A percentile compares a stretch with the other conserved stretches of the same genome.
These are phyloP conservation scores for Epinephelus moara DNA, from an alignment of 2,113 vertebrate genomes.

Conservation along the genomic window DNA sequence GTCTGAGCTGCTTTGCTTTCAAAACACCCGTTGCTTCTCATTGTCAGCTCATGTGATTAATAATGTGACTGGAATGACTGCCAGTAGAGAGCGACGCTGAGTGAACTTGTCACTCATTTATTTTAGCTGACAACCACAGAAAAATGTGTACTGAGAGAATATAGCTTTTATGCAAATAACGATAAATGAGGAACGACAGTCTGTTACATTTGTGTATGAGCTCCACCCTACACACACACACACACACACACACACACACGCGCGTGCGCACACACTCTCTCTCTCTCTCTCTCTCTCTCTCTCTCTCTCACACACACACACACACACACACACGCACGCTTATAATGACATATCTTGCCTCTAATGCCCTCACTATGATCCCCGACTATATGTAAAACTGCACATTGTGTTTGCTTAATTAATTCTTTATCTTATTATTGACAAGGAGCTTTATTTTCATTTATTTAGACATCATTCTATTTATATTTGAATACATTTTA, in stretches of 20 bases:
- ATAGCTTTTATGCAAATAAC: not conserved
- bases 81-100: not conserved
- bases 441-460: not conserved
- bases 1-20: not conserved
- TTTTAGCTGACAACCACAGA: not conserved
- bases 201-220: not conserved
- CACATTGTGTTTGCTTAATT: not conserved
- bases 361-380: not conserved
- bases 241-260: constrained; percentile 21
- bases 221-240: constrained; percentile 34
- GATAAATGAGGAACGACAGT: not conserved
- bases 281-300: too few relatives aligned
- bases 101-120: not conserved
- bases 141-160: not conserved
- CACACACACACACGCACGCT: constrained; percentile 1
- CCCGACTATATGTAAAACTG: not conserved
- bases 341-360: not conserved
- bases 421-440: not conserved
- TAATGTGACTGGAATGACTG: not conserved
- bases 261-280: not conserved
- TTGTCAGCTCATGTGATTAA: not conserved
- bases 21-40: too few relatives aligned
- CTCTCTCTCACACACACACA: constrained; percentile 18
- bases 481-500: too few relatives aligned
- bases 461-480: not conserved